Conservation (phyloP, 2,888 invertebrate species). For the Hylaea fasciaria region DNA sequence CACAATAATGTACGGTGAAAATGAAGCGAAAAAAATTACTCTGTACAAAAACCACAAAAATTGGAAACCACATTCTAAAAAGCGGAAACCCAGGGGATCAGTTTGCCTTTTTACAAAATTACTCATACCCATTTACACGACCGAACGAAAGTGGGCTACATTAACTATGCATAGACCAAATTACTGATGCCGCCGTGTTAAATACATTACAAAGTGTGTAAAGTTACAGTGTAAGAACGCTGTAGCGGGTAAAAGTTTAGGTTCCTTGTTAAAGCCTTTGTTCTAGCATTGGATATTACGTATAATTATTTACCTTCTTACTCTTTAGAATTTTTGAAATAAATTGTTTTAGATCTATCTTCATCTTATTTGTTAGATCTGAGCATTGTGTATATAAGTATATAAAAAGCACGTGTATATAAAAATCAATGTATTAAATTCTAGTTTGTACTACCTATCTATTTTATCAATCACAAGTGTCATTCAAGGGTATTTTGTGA, state of each 20-base stretch:
- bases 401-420: no score
- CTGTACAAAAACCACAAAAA: conserved; percentile 18
- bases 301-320: not conserved
- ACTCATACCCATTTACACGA: conserved; percentile 37
- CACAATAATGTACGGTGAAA: no score
- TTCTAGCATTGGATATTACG: not conserved
- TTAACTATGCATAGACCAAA: conserved; percentile 41
- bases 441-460: no score
- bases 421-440: no score
- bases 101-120: conserved; percentile 37
- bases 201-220: conserved; percentile 47
- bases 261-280: conserved; percentile 4
- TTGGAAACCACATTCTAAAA: conserved; percentile 29
- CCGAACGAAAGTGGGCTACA: conserved; percentile 34
- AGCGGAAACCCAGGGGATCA: conserved; percentile 34
- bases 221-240: conserved; percentile 38
- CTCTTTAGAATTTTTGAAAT: not conserved
- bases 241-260: conserved; percentile 48
- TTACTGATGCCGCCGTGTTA: conserved; percentile 50
- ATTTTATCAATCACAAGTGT: no score
- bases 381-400: no score
- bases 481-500: no score
- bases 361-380: no score
- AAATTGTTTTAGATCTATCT: no score
- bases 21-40: conserved; percentile 6